These are phyloP conservation scores for Drosophila eugracilis DNA, from an alignment of 1,140 invertebrate species.

Conservation along the genomic window DNA sequence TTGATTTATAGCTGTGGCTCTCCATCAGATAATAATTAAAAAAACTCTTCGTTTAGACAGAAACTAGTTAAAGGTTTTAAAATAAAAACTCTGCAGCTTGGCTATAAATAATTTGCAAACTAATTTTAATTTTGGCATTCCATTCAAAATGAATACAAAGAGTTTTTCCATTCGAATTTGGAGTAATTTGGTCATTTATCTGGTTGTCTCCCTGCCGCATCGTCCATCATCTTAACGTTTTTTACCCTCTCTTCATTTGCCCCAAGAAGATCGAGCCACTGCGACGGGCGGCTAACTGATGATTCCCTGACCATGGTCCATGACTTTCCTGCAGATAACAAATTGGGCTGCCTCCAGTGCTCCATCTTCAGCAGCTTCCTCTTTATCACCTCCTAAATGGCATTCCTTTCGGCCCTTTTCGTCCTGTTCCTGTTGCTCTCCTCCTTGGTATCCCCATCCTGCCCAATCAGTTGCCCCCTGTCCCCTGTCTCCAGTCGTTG, in stretches of 20 bases:
- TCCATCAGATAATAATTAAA: too few species aligned
- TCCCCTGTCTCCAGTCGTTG: too few species aligned
- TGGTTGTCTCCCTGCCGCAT: conserved; percentile 30
- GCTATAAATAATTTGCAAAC: conserved; percentile 11
- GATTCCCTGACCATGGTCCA: conserved; percentile 58
- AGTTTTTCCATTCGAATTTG: conserved; percentile 25
- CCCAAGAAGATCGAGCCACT: conserved; percentile 22
- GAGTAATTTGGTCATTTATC: conserved; percentile 47
- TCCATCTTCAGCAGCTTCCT: conserved; percentile 12
- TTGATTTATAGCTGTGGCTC: too few species aligned
- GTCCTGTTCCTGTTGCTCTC: conserved; percentile 25
- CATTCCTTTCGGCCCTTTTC: conserved; percentile 13
- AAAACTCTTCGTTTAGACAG: too few species aligned
- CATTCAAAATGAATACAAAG: neutral
- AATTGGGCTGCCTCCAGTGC: conserved; percentile 56
- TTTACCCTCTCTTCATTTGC: conserved; percentile 4
- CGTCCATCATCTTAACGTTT: conserved; percentile 34
- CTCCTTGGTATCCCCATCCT: conserved; percentile 6
- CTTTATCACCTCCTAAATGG: conserved; percentile 10
- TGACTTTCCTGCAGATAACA: conserved; percentile 63
- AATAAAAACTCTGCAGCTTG: too few species aligned
- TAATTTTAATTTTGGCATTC: conserved; percentile 13
- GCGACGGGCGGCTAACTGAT: conserved; percentile 44
- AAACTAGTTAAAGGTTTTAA: too few species aligned
- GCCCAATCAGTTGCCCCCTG: conserved; percentile 18